A percentile compares a stretch with the other conserved stretches of the same genome.
Conservation (phyloP, 2,113 vertebrate genomes). For the Morone chrysops region DNA sequence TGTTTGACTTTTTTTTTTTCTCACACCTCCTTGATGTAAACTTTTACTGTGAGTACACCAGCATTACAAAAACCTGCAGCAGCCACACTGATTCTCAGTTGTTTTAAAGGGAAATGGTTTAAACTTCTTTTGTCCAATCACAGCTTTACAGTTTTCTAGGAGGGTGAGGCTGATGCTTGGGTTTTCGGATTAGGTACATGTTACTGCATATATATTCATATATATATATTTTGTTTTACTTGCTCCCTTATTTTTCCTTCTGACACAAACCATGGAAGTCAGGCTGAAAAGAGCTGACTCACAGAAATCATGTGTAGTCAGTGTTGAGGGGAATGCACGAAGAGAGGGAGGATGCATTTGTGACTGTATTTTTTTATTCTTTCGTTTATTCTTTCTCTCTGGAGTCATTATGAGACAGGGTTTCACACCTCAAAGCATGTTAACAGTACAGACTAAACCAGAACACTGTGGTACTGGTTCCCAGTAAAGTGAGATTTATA, state of each 20-base stretch:
- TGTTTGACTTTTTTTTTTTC: neutral
- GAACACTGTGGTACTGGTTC: slow-evolving; percentile 38
- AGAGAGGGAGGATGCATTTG: slow-evolving; percentile 8
- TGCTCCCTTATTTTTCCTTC: slow-evolving; percentile 24
- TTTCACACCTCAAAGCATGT: slow-evolving; percentile 23
- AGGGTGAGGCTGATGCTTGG: neutral
- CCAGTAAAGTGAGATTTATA: slow-evolving; percentile 14
- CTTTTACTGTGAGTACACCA: slow-evolving; percentile 7
- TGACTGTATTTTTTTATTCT: neutral
- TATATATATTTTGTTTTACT: slow-evolving; percentile 49
- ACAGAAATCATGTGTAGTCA: slow-evolving; percentile 3
- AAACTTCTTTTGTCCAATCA: neutral
- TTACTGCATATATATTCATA: slow-evolving; percentile 55
- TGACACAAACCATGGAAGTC: slow-evolving; percentile 22
- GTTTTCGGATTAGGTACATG: slow-evolving; percentile 46
- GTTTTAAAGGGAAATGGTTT: slow-evolving; percentile 31
- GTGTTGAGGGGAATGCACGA: slow-evolving; percentile 5
- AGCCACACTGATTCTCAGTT: neutral
- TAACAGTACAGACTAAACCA: slow-evolving; percentile 32
- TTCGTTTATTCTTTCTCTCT: neutral
- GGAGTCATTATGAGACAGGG: neutral
- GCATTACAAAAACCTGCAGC: slow-evolving; percentile 9
- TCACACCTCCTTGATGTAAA: neutral
- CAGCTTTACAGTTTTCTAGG: neutral
- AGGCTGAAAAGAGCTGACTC: slow-evolving; percentile 42